These are phyloP conservation scores for Leucopsar rothschildi DNA, from an alignment of 2,113 vertebrate genomes.

Conservation along the genomic window DNA sequence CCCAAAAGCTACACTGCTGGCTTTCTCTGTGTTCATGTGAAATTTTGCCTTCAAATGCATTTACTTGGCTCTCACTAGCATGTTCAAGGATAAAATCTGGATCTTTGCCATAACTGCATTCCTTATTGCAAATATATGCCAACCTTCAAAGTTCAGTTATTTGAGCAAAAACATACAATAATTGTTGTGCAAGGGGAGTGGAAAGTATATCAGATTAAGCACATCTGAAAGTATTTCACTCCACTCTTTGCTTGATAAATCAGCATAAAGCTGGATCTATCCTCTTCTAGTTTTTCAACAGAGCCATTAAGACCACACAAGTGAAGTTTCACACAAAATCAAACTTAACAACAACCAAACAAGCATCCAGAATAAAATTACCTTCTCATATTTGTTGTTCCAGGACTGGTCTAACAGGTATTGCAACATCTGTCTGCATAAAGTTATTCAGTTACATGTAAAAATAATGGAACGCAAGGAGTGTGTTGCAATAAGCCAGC, in stretches of 20 bases:
- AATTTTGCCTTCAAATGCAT: not conserved
- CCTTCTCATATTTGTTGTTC: constrained; percentile 45
- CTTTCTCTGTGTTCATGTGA: not conserved
- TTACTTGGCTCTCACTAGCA: not conserved
- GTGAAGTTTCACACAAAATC: constrained; percentile 7
- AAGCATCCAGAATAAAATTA: constrained; percentile 39
- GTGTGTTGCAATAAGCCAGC: constrained; percentile 14
- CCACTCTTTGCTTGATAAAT: not conserved
- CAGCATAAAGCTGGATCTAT: not conserved
- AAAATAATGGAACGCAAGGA: constrained; percentile 53
- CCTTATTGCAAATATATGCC: not conserved
- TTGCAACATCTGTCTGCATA: constrained; percentile 27
- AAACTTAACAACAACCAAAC: constrained; percentile 9
- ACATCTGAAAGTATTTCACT: not conserved
- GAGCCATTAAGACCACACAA: constrained; percentile 32
- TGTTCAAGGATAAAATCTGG: constrained; percentile 23
- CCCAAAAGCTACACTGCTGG: not conserved
- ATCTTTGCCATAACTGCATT: constrained; percentile 28
- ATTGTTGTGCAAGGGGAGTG: not conserved
- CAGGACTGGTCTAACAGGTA: constrained; percentile 61
- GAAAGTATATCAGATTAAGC: constrained; percentile 1
- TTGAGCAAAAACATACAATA: constrained; percentile 30
- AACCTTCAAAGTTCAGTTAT: constrained; percentile 46
- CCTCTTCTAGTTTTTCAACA: not conserved
- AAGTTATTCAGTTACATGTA: constrained; percentile 61